Percentiles rank a stretch among this genome's conserved stretches.
phyloP scores from a whole-genome alignment of 2,797 vertebrate genomes.

The Cynopterus sphinx region DNA sequence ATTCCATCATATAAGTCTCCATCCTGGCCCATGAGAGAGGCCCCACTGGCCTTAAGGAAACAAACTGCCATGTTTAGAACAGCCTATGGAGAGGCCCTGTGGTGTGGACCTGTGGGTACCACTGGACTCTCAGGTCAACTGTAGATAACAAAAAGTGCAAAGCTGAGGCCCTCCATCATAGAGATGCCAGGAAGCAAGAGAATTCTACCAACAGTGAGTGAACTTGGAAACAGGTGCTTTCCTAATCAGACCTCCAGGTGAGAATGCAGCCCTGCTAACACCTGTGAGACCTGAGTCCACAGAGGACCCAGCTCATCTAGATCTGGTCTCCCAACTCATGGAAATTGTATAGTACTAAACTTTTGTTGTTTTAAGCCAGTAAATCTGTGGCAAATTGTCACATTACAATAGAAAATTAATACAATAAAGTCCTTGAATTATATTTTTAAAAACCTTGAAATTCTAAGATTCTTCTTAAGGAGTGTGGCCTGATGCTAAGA shows the following conservation, averaged over 20 bases:
- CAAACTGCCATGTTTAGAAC: not conserved
- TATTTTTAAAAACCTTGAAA: not conserved
- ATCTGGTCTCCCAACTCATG: not conserved
- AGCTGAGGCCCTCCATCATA: not conserved
- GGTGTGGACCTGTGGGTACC: no score
- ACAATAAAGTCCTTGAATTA: not conserved
- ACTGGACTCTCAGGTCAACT: not conserved
- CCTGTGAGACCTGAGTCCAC: not conserved
- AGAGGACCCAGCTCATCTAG: not conserved
- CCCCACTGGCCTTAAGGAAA: not conserved
- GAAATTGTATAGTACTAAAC: not conserved
- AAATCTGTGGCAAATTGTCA: not conserved
- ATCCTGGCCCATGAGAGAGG: not conserved
- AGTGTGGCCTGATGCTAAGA: not conserved
- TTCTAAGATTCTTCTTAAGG: not conserved
- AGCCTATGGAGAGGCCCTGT: not conserved
- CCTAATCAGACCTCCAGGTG: not conserved
- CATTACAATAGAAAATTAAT: not conserved
- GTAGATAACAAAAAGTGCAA: not conserved
- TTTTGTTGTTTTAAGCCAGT: not conserved
- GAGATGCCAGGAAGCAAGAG: not conserved
- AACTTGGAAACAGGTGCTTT: not conserved
- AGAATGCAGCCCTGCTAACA: not conserved
- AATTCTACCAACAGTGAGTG: not conserved
- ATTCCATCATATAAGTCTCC: not conserved